phyloP scores from a whole-genome alignment of 2,113 vertebrate genomes.

The Salvelinus fontinalis region DNA sequence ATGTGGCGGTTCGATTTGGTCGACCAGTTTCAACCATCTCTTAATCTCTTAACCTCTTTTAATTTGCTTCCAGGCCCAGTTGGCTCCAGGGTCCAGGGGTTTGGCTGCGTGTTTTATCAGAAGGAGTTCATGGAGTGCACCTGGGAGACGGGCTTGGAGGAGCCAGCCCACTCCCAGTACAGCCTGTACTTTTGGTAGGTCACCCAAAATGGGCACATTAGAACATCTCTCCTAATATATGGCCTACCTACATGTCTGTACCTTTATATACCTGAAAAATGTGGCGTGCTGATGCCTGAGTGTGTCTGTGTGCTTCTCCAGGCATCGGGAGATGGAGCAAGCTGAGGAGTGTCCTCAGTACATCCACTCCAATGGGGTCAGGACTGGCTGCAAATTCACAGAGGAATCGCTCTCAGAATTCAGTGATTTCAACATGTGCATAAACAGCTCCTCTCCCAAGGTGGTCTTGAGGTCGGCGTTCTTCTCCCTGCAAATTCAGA shows the following conservation, averaged over 20 bases:
- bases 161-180: constrained; percentile 31
- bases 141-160: constrained; percentile 46
- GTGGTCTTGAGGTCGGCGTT: constrained; percentile 64
- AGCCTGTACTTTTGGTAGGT: constrained; percentile 70
- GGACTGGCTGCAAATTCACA: constrained; percentile 75
- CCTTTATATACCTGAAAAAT: neutral
- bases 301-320: constrained; percentile 38
- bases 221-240: neutral
- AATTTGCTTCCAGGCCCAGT: constrained; percentile 41
- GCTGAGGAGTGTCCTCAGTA: constrained; percentile 74
- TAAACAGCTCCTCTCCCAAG: constrained; percentile 77
- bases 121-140: constrained; percentile 67
- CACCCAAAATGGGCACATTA: neutral
- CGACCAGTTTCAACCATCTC: too few relatives aligned
- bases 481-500: constrained; percentile 77
- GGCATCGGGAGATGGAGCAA: constrained; percentile 75
- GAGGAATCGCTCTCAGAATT: constrained; percentile 73
- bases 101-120: constrained; percentile 63
- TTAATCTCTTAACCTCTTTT: too few relatives aligned
- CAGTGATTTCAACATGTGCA: constrained; percentile 81
- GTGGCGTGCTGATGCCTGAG: neutral
- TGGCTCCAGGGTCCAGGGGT: constrained; percentile 46
- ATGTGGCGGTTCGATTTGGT: neutral
- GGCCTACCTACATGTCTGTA: constrained; percentile 3
- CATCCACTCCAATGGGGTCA: constrained; percentile 36